These are phyloP conservation scores for Aselliscus stoliczkanus DNA, from an alignment of 2,797 vertebrate genomes.

Conservation along the genomic window DNA sequence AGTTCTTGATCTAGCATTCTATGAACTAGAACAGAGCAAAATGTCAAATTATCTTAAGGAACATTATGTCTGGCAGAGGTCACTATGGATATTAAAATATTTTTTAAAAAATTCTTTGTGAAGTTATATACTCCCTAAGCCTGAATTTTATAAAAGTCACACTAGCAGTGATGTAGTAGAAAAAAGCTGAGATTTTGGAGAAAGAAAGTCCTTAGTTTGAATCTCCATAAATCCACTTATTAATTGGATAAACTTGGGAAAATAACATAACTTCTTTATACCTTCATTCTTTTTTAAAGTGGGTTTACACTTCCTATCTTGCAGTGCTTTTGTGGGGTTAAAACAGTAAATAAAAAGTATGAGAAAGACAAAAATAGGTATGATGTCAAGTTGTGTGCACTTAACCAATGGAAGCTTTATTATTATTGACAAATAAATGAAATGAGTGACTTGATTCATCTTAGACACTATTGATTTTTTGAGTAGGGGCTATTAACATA, in stretches of 20 bases:
- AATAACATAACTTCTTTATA: not conserved
- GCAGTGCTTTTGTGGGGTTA: not conserved
- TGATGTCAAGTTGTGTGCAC: not conserved
- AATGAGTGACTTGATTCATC: not conserved
- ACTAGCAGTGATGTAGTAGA: not conserved
- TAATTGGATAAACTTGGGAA: not conserved
- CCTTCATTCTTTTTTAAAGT: not conserved
- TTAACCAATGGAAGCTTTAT: not conserved
- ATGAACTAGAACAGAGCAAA: constrained; percentile 2
- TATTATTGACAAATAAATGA: not conserved
- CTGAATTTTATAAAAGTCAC: not conserved
- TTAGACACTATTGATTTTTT: not conserved
- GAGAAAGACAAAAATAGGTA: not conserved
- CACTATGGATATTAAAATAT: constrained; percentile 23
- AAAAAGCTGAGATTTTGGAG: not conserved
- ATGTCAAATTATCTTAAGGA: constrained; percentile 56
- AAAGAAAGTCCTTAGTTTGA: not conserved
- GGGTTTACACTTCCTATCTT: not conserved
- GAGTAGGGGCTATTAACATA: not conserved
- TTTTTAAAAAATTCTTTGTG: not conserved
- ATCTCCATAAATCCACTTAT: not conserved
- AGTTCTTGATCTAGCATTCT: constrained; percentile 28
- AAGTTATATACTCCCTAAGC: not conserved
- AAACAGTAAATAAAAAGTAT: not conserved
- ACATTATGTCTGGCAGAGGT: constrained; percentile 24